These are phyloP conservation scores for Chesias legatella DNA, from an alignment of 2,888 invertebrate species.

Conservation along the genomic window DNA sequence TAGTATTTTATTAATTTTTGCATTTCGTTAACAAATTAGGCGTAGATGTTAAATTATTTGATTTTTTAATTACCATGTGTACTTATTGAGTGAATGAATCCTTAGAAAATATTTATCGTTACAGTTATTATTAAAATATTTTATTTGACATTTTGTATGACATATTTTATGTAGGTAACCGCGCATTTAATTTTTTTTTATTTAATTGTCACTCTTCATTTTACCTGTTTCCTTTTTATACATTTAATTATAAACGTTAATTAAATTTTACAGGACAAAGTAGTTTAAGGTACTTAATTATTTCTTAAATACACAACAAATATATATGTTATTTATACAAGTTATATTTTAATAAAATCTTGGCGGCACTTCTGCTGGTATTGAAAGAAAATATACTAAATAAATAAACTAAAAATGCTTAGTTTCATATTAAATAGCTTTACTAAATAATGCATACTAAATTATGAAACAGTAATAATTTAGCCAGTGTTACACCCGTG, in stretches of 20 bases:
- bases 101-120: slow-evolving; percentile 34
- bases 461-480: background rate
- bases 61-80: slow-evolving; percentile 28
- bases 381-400: too few species aligned
- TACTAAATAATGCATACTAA: background rate
- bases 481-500: too few species aligned
- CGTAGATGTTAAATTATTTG: slow-evolving; percentile 26
- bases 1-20: slow-evolving; percentile 36
- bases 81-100: slow-evolving; percentile 31
- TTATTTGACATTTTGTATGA: slow-evolving; percentile 6
- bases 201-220: background rate
- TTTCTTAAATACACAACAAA: too few species aligned
- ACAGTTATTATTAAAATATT: slow-evolving; percentile 5
- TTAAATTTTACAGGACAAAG: slow-evolving; percentile 11
- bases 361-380: too few species aligned
- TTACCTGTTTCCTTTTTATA: background rate
- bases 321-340: too few species aligned
- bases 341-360: too few species aligned
- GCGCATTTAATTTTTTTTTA: background rate
- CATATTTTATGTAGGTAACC: background rate
- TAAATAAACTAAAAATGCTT: too few species aligned
- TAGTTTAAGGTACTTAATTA: slow-evolving; percentile 12
- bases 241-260: background rate
- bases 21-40: slow-evolving; percentile 40
- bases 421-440: too few species aligned